Evolutionary conservation across 1,140 invertebrate species (phyloP), one percentile per base, ranked within the genome.

Genomic region (Hesperophylax magnus): DNA sequence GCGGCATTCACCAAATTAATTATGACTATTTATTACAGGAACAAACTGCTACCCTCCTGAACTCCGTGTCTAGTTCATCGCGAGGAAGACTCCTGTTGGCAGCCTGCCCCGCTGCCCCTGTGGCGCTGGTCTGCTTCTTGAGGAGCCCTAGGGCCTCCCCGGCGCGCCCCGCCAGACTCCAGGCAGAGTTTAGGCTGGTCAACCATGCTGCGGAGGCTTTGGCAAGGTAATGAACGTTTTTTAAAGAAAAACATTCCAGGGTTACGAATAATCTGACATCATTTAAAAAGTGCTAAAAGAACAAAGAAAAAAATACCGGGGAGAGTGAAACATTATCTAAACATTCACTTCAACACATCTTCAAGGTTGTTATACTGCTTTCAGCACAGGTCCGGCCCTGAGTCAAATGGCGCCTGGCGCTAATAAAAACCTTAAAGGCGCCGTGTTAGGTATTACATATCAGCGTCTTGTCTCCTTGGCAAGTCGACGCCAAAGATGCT

Each of bases 171-270:
- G 85, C 90, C 34, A 88, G 92, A 27, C 89, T 93, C 34, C 93
- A 95, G 11, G 93, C 94, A 22, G 95, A 96, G 82, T 87, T 92
- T 60, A 84, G 92, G 0, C 89, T 98, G n/a, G 94, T 96, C 82
- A 94, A 95, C 84, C 97, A 97, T 85, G 93, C 96, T 0, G 94
- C 96, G 1, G 95, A 97, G 61, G 96, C 97, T 20, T 90, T 98
- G 14, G 96, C 96, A 0, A 92, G 95, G 91, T 93, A 86, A 84
- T 47, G 31, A 72, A 39, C 34, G 8, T 58, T 56, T 61, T 22
- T 61, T 24, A 15, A 61, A 56, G 54, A n/a, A 61, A 20, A 2
- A 63, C 22, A 63, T n/a, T n/a, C n/a, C n/a, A n/a, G n/a, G n/a
- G n/a, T n/a, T n/a, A n/a, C n/a, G n/a, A n/a, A n/a, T n/a, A n/a